A percentile compares a stretch with the other conserved stretches of the same genome.
phyloP scores from a whole-genome alignment of 2,113 vertebrate species.

The Calcarius ornatus region DNA sequence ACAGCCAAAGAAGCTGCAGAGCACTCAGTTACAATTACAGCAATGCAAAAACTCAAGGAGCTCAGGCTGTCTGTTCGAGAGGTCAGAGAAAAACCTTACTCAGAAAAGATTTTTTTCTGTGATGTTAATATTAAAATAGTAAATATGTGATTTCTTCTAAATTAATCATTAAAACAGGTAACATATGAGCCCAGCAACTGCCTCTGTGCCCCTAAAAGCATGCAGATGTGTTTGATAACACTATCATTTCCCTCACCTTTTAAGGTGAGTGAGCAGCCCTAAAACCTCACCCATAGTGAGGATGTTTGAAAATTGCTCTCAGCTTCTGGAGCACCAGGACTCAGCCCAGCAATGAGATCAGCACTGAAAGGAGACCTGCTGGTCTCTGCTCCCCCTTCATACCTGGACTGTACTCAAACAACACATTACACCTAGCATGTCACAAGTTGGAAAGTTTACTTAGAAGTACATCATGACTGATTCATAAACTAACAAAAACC shows the following conservation, averaged over 20 bases:
- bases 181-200: not conserved
- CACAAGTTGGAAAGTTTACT: not conserved
- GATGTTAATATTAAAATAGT: not conserved
- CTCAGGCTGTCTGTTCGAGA: not conserved
- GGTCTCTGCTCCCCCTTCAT: not conserved
- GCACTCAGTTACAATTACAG: not conserved
- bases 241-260: not conserved
- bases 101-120: not conserved
- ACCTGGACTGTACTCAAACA: not conserved
- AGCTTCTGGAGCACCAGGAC: not conserved
- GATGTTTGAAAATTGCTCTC: not conserved
- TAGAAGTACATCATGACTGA: not conserved
- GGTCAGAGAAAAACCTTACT: not conserved
- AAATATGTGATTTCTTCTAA: not conserved
- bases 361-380: not conserved
- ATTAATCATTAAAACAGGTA: not conserved
- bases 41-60: not conserved
- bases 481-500: not conserved
- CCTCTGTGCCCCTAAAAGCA: not conserved
- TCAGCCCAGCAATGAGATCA: not conserved
- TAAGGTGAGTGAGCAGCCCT: not conserved
- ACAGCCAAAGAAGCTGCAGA: not conserved
- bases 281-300: not conserved
- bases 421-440: not conserved
- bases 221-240: not conserved